Percentiles rank a stretch among this genome's conserved stretches.
Evolutionary conservation across 2,113 vertebrate genomes (phyloP).

Genomic region (Alouatta palliata): DNA sequence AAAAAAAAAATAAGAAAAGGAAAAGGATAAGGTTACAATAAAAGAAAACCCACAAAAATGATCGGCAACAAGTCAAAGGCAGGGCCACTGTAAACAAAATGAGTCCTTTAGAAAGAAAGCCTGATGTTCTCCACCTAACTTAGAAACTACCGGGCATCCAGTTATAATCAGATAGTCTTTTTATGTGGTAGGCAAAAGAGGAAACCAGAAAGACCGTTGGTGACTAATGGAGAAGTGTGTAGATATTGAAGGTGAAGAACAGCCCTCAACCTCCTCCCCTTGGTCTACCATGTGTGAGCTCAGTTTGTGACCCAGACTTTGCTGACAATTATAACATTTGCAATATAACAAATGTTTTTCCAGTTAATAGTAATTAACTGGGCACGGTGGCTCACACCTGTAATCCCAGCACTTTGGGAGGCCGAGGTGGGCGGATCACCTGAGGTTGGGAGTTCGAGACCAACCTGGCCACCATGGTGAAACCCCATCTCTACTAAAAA

Average conservation of each 20-base stretch:
- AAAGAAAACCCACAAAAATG: not conserved
- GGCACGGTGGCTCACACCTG: too few relatives aligned
- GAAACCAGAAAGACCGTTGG: not conserved
- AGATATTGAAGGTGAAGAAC: not conserved
- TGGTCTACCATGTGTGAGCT: not conserved
- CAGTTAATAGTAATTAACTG: not conserved
- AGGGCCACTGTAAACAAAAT: constrained; percentile 4
- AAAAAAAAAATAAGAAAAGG: not conserved
- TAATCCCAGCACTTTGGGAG: too few relatives aligned
- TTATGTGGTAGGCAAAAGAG: not conserved
- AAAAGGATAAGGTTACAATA: not conserved
- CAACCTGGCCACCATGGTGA: too few relatives aligned
- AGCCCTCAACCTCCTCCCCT: too few relatives aligned
- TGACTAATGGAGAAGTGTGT: not conserved
- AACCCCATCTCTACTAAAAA: too few relatives aligned
- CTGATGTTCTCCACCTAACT: not conserved
- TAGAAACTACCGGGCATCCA: not conserved
- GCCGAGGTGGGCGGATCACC: too few relatives aligned
- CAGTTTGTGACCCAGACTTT: not conserved
- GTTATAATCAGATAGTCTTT: not conserved
- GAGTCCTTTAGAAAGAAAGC: not conserved
- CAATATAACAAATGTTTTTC: not conserved
- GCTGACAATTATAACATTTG: not conserved
- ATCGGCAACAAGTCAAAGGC: not conserved
- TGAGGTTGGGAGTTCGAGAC: too few relatives aligned